These are phyloP conservation scores for Distichodus sexfasciatus DNA, from an alignment of 2,797 vertebrate species.

Conservation along the genomic window DNA sequence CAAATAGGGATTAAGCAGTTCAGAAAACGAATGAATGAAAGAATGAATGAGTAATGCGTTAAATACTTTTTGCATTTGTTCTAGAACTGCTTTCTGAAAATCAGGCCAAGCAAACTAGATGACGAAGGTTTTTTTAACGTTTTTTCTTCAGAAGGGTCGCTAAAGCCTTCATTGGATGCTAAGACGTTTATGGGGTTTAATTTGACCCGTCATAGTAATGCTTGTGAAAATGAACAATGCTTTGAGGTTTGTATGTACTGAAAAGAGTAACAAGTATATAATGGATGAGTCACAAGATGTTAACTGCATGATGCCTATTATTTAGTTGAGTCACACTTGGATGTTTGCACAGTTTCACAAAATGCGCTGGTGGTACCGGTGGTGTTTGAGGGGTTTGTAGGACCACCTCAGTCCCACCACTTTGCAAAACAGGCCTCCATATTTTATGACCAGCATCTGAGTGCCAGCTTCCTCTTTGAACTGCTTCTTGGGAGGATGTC, in stretches of 20 bases:
- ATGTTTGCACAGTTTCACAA: too few relatives aligned
- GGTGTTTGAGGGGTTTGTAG: background rate
- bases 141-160: too few relatives aligned
- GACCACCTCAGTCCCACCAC: background rate
- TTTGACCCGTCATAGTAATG: background rate
- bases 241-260: background rate
- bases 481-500: slow-evolving; percentile 13
- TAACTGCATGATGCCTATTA: background rate
- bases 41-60: too few relatives aligned
- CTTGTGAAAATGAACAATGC: background rate
- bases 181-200: background rate
- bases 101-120: too few relatives aligned
- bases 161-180: too few relatives aligned
- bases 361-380: too few relatives aligned
- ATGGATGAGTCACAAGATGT: background rate
- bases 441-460: slow-evolving; percentile 25
- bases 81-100: too few relatives aligned
- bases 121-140: too few relatives aligned
- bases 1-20: too few relatives aligned
- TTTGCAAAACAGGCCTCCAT: background rate
- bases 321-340: background rate
- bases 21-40: too few relatives aligned
- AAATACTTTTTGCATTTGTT: too few relatives aligned
- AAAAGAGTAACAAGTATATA: background rate
- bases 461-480: slow-evolving; percentile 24